Percentiles rank a stretch among this genome's conserved stretches.
Conservation (phyloP, 2,797 vertebrate genomes). For the Mionectes olivaceus region DNA sequence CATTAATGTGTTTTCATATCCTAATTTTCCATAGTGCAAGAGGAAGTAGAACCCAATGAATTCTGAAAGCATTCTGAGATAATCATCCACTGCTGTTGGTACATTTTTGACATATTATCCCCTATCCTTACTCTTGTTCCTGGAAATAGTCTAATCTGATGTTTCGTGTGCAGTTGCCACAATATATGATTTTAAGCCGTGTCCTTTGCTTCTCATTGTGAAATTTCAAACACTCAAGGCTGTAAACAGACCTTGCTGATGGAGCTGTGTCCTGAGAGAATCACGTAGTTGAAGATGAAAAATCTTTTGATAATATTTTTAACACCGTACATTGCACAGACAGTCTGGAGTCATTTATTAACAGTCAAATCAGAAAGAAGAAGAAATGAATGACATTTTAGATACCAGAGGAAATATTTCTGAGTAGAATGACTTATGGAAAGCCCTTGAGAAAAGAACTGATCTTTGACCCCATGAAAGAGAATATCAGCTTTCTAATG, state of each 20-base stretch:
- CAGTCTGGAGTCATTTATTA: not conserved
- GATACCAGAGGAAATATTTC: not conserved
- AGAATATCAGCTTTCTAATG: not conserved
- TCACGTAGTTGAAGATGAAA: not conserved
- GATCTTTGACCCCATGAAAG: not conserved
- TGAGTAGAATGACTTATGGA: not conserved
- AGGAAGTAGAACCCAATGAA: not conserved
- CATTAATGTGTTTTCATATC: not conserved
- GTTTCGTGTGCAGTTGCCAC: not conserved
- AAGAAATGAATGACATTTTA: not conserved
- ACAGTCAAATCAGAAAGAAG: not conserved
- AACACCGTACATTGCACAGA: not conserved
- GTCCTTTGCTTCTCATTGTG: not conserved
- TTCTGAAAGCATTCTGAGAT: not conserved
- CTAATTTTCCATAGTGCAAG: not conserved
- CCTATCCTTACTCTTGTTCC: not conserved
- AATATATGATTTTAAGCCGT: not conserved
- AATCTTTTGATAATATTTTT: not conserved
- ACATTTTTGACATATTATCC: not conserved
- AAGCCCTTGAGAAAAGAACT: not conserved
- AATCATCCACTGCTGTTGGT: not conserved
- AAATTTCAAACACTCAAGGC: not conserved
- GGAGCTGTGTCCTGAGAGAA: not conserved
- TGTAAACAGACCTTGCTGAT: not conserved
- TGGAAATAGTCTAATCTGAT: not conserved